A percentile compares a stretch with the other conserved stretches of the same genome.
Evolutionary conservation across 2,888 invertebrate species (phyloP).

Genomic region (Linnaemya vulpina): DNA sequence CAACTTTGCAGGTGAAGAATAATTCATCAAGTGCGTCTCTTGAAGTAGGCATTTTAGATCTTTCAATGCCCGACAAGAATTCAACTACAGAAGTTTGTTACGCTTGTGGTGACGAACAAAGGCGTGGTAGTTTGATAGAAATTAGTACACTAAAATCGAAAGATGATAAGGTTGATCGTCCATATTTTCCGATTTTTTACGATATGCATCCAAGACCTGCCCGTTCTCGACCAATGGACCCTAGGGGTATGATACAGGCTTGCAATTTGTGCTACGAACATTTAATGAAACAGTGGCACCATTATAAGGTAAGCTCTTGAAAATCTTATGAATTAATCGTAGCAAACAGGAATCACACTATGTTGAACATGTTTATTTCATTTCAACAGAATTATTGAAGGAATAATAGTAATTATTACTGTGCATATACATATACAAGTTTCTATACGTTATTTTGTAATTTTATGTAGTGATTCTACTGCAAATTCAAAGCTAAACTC

Average conservation of each 20-base stretch:
- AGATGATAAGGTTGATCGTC: slow-evolving; percentile 82
- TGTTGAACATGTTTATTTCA: too few species aligned
- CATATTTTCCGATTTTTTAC: slow-evolving; percentile 90
- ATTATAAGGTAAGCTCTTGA: slow-evolving; percentile 85
- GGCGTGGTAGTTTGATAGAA: slow-evolving; percentile 91
- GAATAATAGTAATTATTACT: too few species aligned
- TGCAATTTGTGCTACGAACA: slow-evolving; percentile 93
- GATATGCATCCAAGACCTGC: slow-evolving; percentile 93
- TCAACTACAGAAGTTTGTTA: slow-evolving; percentile 95
- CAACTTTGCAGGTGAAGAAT: slow-evolving; percentile 73
- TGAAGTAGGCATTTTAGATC: slow-evolving; percentile 93
- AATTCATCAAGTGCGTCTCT: slow-evolving; percentile 83
- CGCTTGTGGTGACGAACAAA: slow-evolving; percentile 94
- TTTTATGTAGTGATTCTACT: too few species aligned
- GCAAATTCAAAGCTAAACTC: too few species aligned
- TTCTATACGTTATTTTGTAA: too few species aligned
- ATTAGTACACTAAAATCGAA: slow-evolving; percentile 86
- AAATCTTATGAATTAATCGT: neutral
- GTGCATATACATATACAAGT: too few species aligned
- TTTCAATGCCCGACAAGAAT: slow-evolving; percentile 96
- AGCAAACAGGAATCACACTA: too few species aligned
- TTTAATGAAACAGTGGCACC: slow-evolving; percentile 94
- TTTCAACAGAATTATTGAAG: too few species aligned
- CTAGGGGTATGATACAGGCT: slow-evolving; percentile 89
- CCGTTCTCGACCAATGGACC: slow-evolving; percentile 93